phyloP scores from a whole-genome alignment of 2,113 vertebrate species.

The Neoarius graeffei region DNA sequence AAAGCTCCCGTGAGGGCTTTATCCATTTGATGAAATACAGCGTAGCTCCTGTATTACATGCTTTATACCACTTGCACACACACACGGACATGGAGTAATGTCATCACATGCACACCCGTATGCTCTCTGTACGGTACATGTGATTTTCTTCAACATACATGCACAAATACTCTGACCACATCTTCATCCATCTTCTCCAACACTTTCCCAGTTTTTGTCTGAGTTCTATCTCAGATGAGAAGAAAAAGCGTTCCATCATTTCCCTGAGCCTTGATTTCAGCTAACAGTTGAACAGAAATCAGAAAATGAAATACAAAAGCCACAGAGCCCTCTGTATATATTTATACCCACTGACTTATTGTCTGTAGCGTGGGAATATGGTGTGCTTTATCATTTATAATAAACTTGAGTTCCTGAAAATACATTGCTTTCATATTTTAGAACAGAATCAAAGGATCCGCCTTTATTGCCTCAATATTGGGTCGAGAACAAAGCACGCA shows the following conservation, averaged over 20 bases:
- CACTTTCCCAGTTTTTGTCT: neutral
- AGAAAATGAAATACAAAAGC: neutral
- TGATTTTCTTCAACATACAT: neutral
- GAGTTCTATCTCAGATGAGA: neutral
- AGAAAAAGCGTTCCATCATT: neutral
- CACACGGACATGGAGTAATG: neutral
- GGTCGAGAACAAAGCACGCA: slow-evolving; percentile 39
- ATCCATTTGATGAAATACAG: slow-evolving; percentile 34
- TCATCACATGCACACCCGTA: neutral
- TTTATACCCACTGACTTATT: neutral
- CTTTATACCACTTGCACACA: neutral
- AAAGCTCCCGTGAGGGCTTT: slow-evolving; percentile 3
- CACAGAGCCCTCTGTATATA: neutral
- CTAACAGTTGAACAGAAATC: neutral
- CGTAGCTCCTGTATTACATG: slow-evolving; percentile 2
- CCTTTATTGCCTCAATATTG: slow-evolving; percentile 29
- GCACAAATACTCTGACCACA: neutral
- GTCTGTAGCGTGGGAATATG: neutral
- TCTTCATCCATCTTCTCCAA: neutral
- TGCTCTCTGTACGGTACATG: neutral
- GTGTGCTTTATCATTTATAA: neutral
- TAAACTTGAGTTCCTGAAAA: neutral
- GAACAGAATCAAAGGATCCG: slow-evolving; percentile 43
- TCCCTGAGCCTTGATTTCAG: neutral
- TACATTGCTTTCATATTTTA: slow-evolving; percentile 36